Conservation (phyloP, 1,140 invertebrate species). For the Tetranychus cinnabarinus region DNA sequence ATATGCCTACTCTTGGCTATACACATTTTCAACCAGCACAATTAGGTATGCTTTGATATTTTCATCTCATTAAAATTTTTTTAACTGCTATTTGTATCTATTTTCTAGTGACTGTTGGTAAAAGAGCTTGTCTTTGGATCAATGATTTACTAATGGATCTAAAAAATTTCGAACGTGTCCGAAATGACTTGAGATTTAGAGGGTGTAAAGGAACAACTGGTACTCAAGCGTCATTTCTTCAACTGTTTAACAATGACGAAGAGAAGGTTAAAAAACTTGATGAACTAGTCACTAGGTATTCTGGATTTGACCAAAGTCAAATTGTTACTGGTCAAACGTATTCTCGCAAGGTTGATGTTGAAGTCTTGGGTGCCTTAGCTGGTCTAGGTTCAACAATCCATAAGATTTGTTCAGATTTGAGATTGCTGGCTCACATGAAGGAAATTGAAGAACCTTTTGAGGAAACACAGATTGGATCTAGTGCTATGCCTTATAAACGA, state of each 20-base stretch:
- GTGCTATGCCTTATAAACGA: slow-evolving; percentile 69
- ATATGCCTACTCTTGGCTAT: slow-evolving; percentile 73
- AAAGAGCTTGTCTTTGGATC: slow-evolving; percentile 80
- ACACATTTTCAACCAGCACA: slow-evolving; percentile 37
- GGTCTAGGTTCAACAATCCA: slow-evolving; percentile 64
- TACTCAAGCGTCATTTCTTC: slow-evolving; percentile 80
- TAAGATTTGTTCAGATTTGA: slow-evolving; percentile 75
- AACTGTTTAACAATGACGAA: slow-evolving; percentile 67
- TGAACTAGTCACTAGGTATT: slow-evolving; percentile 51
- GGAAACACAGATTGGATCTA: slow-evolving; percentile 65
- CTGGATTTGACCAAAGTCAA: slow-evolving; percentile 59
- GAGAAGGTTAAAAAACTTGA: slow-evolving; percentile 65
- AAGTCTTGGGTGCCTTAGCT: slow-evolving; percentile 44
- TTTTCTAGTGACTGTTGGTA: slow-evolving; percentile 75
- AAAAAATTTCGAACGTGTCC: slow-evolving; percentile 42
- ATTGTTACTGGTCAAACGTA: slow-evolving; percentile 90
- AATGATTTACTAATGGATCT: slow-evolving; percentile 89
- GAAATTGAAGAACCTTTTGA: slow-evolving; percentile 98
- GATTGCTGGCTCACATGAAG: slow-evolving; percentile 72
- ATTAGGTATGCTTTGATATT: background rate
- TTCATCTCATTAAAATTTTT: slow-evolving; percentile 18
- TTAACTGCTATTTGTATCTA: slow-evolving; percentile 46
- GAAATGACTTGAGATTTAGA: slow-evolving; percentile 62
- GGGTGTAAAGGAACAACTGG: slow-evolving; percentile 97
- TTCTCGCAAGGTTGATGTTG: slow-evolving; percentile 72